Evolutionary conservation across 1,140 invertebrate genomes (phyloP).

Genomic region (Orussus abietinus): DNA sequence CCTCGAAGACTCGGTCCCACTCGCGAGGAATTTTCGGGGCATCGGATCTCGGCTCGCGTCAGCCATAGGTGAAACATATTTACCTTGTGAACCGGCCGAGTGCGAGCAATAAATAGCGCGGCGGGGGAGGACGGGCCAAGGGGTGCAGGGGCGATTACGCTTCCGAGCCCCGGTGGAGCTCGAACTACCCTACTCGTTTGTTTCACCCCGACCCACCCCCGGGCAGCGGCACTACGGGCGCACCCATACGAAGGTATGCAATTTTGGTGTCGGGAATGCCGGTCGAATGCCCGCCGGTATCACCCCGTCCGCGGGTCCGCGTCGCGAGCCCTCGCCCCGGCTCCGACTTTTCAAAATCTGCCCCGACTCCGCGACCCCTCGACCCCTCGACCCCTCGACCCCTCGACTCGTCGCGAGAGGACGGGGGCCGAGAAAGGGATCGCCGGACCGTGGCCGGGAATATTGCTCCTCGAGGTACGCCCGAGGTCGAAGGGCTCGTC

Average conservation of each 20-base stretch:
- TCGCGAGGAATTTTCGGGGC: neutral
- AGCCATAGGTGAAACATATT: slow-evolving; percentile 50
- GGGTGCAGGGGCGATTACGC: slow-evolving; percentile 29
- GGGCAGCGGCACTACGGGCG: slow-evolving; percentile 10
- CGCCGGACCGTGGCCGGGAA: too few species aligned
- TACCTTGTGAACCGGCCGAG: slow-evolving; percentile 52
- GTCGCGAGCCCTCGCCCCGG: slow-evolving; percentile 15
- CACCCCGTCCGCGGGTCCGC: slow-evolving; percentile 6
- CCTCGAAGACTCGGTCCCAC: too few species aligned
- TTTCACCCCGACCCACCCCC: slow-evolving; percentile 16
- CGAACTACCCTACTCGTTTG: slow-evolving; percentile 34
- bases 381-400: too few species aligned
- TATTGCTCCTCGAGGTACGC: too few species aligned
- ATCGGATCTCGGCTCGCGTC: neutral
- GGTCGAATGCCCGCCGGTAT: neutral
- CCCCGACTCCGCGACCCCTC: too few species aligned
- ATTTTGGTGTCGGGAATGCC: slow-evolving; percentile 28
- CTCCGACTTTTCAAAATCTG: slow-evolving; percentile 13
- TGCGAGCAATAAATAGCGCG: slow-evolving; percentile 50
- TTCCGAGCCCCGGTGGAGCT: slow-evolving; percentile 23
- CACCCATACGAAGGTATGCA: slow-evolving; percentile 25
- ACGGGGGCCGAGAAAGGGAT: too few species aligned
- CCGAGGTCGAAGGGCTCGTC: too few species aligned
- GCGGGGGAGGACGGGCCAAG: slow-evolving; percentile 4
- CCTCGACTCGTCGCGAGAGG: too few species aligned